Base-by-base conservation (phyloP, 2,797 vertebrate species). In the Galago senegalensis region DNA sequence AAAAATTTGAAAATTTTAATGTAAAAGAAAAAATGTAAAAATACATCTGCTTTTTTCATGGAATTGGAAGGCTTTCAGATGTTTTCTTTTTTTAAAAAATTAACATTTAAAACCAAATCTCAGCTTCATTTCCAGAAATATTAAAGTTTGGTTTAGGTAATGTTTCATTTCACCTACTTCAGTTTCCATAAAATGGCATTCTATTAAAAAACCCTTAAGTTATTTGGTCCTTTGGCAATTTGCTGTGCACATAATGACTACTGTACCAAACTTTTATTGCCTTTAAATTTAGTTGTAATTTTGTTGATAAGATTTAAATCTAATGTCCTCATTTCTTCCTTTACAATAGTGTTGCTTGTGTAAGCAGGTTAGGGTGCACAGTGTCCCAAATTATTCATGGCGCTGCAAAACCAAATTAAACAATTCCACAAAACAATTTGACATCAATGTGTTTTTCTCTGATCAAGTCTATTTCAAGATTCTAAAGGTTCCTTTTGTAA, bases 171-270 rank as follows among this genome's bases (percentile, higher is more conserved):
- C 97, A 98, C 86, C 97, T 98, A 96, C 97, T 98, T 98, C 98
- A 97, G 98, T 98, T 98, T 98, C 98, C 97, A 98, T 97, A 98
- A 98, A 98, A 98, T 97, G 4, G 0, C 92, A 97, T 97, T 98
- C 97, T 95, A 96, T 97, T 97, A 94, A 97, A 98, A 98, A 97
- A 96, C 89, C 98, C 98, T 97, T 97, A 98, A 97, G 91, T 98
- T 98, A 99, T 99, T 99, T 99, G 99, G 99, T 99, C 99, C 99
- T 99, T 99, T 99, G 99, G 99, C 98, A 98, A 98, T 98, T 98
- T 98, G 98, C 98, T 98, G 98, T 98, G 98, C 98, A 99, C 98
- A 98, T 98, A 99, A 99, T 99, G 99, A 99, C 99, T 99, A 98
- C 98, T 98, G 97, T 98, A 99, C 99, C 99, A 99, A 98, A 99